Conservation (phyloP, 1,140 invertebrate genomes). For the Hydropsyche tenuis region DNA sequence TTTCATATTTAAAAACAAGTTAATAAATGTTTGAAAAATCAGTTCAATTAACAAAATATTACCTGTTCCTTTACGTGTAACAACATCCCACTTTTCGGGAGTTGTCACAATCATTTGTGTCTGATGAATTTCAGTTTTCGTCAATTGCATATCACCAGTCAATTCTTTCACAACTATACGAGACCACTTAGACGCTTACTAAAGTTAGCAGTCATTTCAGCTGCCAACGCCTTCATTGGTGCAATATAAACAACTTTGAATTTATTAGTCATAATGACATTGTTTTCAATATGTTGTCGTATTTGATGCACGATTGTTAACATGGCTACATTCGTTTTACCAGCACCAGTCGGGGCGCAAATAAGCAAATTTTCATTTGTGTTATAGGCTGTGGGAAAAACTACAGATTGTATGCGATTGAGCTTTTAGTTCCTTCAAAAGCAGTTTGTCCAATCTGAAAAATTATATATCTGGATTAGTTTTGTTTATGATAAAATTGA, state of each 20-base stretch:
- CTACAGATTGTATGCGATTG: constrained; percentile 95
- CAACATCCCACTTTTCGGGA: constrained; percentile 99
- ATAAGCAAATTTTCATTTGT: constrained; percentile 97
- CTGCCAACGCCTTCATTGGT: constrained; percentile 98
- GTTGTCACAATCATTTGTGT: constrained; percentile 99
- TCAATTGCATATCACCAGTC: constrained; percentile 98
- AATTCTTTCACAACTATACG: constrained; percentile 87
- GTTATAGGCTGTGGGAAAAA: constrained; percentile 93
- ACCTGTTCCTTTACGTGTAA: constrained; percentile 89
- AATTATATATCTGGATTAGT: not conserved
- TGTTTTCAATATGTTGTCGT: constrained; percentile 80
- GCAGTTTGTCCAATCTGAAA: constrained; percentile 79
- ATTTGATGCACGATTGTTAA: constrained; percentile 91
- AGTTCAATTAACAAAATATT: constrained; percentile 45
- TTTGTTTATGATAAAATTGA: not conserved
- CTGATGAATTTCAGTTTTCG: constrained; percentile 91
- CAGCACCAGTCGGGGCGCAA: constrained; percentile 95
- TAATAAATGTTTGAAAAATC: not conserved
- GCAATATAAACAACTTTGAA: constrained; percentile 99
- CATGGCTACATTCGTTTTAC: constrained; percentile 98
- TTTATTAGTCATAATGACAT: constrained; percentile 85
- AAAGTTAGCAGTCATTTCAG: constrained; percentile 98
- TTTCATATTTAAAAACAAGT: not conserved
- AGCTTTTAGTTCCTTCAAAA: constrained; percentile 87
- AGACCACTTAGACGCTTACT: constrained; percentile 75